Base-by-base conservation (phyloP, 2,888 invertebrate species). In the Dasysyrphus tricinctus region DNA sequence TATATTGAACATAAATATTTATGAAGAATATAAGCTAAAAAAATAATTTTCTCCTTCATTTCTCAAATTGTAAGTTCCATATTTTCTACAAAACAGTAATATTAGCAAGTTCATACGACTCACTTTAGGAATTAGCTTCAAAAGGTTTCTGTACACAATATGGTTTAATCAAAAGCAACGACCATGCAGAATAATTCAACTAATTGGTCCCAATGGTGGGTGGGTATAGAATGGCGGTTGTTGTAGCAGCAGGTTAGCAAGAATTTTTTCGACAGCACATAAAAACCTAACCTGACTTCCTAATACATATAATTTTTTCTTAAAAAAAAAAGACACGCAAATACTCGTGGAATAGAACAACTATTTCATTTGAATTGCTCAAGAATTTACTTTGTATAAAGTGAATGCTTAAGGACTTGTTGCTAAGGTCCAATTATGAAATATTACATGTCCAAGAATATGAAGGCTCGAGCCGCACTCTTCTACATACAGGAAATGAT, bases 191-290 rank as follows among this genome's bases (percentile, higher is more conserved):
- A 86, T 78, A 74, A 78, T 78, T 78, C 69, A 24, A 54, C 65
- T 82, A 86, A 82, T 79, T 78, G 86, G 78, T 67, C 78, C 61
- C 74, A 70, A 44, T 47, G 73, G 83, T 79, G 83, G 39, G 69
- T 24, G 70, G 19, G 44, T 16, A 12, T 65, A 65, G 14, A 44
- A 47, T 44, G 44, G 3, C 29, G 19, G 12, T 54, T 11, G 29
- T 54, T 12, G 44, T 37, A 12, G 34, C 65, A 12, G 3, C 19
- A 51, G 37, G 24, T 37, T 78, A 44, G 44, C 9, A 29, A 42
- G 49, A 37, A 39, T 67, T 57, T 19, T 59, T 61, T 11, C 54
- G 24, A 56, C 72, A 61, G 34, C 37, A 47, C 61, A 73, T 49
- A 67, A 34, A 65, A 61, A 24, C 16, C 42, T 32, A 37, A 67